phyloP scores from a whole-genome alignment of 2,888 invertebrate species.

The Bellardia pandia region DNA sequence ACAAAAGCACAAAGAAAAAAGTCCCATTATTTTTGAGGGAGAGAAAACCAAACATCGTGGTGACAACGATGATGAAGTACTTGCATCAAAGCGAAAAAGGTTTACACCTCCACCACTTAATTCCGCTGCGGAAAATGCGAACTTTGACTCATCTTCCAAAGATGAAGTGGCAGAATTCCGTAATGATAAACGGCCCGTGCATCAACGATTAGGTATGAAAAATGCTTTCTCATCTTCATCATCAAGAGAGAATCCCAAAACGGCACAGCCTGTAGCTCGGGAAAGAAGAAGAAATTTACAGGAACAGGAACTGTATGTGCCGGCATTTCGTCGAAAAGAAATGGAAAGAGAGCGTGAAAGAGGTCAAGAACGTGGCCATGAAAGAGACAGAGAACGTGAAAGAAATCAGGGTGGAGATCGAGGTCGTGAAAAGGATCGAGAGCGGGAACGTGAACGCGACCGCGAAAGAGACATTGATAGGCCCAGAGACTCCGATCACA shows the following conservation, averaged over 20 bases:
- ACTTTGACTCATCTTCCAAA: conserved; percentile 42
- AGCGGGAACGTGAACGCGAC: conserved; percentile 57
- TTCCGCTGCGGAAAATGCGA: conserved; percentile 11
- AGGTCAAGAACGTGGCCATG: conserved; percentile 68
- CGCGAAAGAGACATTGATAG: conserved; percentile 66
- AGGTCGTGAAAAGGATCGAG: conserved; percentile 64
- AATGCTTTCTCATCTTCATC: conserved; percentile 8
- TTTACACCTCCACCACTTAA: conserved; percentile 70
- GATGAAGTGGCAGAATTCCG: conserved; percentile 22
- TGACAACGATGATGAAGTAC: conserved; percentile 24
- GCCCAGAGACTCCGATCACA: conserved; percentile 41
- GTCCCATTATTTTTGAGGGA: conserved; percentile 81
- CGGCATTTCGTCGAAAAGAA: conserved; percentile 80
- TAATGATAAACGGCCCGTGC: conserved; percentile 82
- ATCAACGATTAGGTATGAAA: conserved; percentile 85
- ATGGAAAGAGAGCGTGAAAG: conserved; percentile 76
- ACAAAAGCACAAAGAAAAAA: conserved; percentile 76
- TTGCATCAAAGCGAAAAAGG: conserved; percentile 48
- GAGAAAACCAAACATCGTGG: conserved; percentile 36
- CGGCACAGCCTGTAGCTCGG: conserved; percentile 69
- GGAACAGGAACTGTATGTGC: conserved; percentile 83
- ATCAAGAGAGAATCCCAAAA: conserved; percentile 64
- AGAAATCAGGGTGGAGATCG: conserved; percentile 51
- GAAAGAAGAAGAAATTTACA: conserved; percentile 75
- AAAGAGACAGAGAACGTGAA: conserved; percentile 69